These are phyloP conservation scores for Lasioglossum malachurum DNA, from an alignment of 2,888 invertebrate genomes.

Conservation along the genomic window DNA sequence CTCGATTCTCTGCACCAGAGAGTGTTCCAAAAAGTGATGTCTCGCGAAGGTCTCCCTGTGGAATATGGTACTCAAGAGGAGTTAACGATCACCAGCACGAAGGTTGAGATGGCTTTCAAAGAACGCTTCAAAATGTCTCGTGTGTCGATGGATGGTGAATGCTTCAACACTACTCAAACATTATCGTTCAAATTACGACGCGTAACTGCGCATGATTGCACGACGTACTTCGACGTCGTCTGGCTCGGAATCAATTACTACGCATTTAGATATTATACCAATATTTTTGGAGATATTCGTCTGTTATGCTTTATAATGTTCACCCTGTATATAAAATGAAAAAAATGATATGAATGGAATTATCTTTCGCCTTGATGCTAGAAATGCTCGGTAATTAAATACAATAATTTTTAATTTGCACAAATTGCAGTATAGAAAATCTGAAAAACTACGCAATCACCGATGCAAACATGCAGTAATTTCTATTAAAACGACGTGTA, in stretches of 20 bases:
- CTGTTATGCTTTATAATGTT: no score
- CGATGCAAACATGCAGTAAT: not conserved
- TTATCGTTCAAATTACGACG: not conserved
- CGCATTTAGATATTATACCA: no score
- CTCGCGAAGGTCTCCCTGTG: slow-evolving; percentile 66
- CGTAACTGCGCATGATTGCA: not conserved
- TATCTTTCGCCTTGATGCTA: no score
- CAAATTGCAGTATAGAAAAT: not conserved
- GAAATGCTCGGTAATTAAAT: not conserved
- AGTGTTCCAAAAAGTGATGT: slow-evolving; percentile 69
- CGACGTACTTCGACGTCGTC: not conserved
- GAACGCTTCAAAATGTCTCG: slow-evolving; percentile 65
- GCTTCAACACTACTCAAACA: not conserved
- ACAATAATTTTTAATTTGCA: not conserved
- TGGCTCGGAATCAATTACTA: no score
- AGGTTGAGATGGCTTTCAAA: slow-evolving; percentile 70
- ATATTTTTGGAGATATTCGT: no score
- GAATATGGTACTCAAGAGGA: slow-evolving; percentile 68
- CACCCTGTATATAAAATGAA: no score
- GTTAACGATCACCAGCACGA: slow-evolving; percentile 57
- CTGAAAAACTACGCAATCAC: not conserved
- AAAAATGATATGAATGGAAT: no score
- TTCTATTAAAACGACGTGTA: not conserved
- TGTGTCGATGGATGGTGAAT: slow-evolving; percentile 63
- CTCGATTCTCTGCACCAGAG: slow-evolving; percentile 69